phyloP scores from a whole-genome alignment of 2,113 vertebrate genomes.

The Petrocephalus zakoni region DNA sequence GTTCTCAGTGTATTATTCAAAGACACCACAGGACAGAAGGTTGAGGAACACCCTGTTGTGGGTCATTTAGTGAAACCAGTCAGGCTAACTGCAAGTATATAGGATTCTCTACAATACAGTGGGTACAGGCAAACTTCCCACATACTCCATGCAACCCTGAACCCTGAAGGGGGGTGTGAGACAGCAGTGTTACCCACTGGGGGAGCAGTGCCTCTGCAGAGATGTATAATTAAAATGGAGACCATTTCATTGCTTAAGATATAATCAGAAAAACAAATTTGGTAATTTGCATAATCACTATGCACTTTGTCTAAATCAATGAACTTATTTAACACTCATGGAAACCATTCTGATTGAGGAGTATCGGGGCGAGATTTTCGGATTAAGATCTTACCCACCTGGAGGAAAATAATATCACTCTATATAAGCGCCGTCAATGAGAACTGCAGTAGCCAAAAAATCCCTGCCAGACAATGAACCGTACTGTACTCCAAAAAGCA shows the following conservation, averaged over 20 bases:
- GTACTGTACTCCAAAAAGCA: background rate
- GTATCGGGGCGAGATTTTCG: background rate
- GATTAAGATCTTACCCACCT: constrained; percentile 16
- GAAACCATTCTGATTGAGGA: constrained; percentile 28
- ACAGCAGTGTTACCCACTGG: background rate
- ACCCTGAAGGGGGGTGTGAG: background rate
- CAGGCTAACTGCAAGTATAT: background rate
- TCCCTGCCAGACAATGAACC: background rate
- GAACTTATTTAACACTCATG: constrained; percentile 38
- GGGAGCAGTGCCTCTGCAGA: too few relatives aligned
- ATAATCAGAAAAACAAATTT: constrained; percentile 38
- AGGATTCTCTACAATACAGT: background rate
- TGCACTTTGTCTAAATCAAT: constrained; percentile 32
- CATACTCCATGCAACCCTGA: background rate
- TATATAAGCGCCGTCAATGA: background rate
- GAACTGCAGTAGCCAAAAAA: background rate
- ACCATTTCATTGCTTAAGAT: constrained; percentile 18
- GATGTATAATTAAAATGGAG: too few relatives aligned
- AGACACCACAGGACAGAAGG: background rate
- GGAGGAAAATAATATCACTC: constrained; percentile 5
- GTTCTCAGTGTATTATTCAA: background rate
- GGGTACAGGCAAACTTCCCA: background rate
- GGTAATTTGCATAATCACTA: constrained; percentile 39
- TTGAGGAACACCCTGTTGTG: too few relatives aligned
- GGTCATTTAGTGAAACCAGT: background rate